Base-by-base conservation (phyloP, 30 jellyfish, hydroid and myxozoan genomes). In the Turritopsis dohrnii region DNA sequence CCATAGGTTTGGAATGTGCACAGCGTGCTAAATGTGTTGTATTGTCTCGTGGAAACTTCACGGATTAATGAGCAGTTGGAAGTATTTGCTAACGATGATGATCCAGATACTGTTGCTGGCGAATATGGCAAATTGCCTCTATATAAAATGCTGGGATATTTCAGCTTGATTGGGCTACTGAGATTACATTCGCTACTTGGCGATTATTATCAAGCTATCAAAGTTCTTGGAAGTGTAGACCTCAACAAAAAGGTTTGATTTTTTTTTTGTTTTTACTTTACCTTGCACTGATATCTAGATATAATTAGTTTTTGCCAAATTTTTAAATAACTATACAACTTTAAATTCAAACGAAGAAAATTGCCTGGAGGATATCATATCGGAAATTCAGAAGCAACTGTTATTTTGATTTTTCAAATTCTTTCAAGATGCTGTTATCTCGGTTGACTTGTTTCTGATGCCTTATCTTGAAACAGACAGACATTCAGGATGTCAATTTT, bases 41-140 rank as follows among this genome's bases (percentile, higher is more conserved):
- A 93, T 66, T 93, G 96, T 17, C 85, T 93, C 87, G 98, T 93
- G 19, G 98, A 93, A 73, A 93, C 91, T 84, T 93, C 98, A 30
- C 76, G 98, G 66, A 93, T 93, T 84, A 93, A 93, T 81, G 98
- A 93, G 75, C 98, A 93, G 75, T 91, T 93, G 13, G 98, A 93
- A 82, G 96, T 88, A 1, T 93, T 82, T 88, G 96, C 96, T 1
- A 86, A 95, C 28, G 98, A 88, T 66, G 98, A 95, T 1, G 98
- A 93, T 54, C 98, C 98, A 24, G 98, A 93, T 71, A 93, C 96
- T 5, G 98, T 93, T 18, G 98, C 98, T 52, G 98, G 98, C 66
- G 98, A 93, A 21, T 93, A 84, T 88, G 98, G 98, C 66, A 87
- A 85, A 74, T 83, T 88, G 74, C 96, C 96, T 31, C 79, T 93